phyloP scores from a whole-genome alignment of 2,113 vertebrate genomes.

The Hippotragus niger region DNA sequence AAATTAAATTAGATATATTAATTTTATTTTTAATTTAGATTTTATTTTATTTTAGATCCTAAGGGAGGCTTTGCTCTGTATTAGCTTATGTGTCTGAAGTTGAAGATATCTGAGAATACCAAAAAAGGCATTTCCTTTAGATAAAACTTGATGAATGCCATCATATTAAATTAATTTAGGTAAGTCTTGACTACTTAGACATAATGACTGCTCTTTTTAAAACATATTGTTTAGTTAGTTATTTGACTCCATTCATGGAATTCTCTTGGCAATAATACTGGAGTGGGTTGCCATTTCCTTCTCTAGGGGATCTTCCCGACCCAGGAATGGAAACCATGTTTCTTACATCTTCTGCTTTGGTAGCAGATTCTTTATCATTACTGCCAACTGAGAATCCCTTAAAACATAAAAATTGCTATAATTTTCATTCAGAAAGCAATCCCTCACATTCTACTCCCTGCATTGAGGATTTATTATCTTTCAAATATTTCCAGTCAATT shows the following conservation, averaged over 20 bases:
- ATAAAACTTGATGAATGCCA: not conserved
- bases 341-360: not conserved
- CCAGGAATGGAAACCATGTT: not conserved
- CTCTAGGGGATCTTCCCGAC: not conserved
- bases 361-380: not conserved
- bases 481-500: not conserved
- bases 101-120: not conserved
- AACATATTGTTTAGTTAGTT: not conserved
- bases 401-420: not conserved
- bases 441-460: rapidly evolving
- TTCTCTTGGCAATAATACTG: not conserved
- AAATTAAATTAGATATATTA: not conserved
- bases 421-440: not conserved
- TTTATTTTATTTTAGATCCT: not conserved
- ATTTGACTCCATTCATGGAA: not conserved
- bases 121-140: not conserved
- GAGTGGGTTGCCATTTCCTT: not conserved
- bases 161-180: not conserved
- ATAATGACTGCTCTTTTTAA: not conserved
- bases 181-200: not conserved
- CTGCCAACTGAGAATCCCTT: not conserved
- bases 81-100: not conserved
- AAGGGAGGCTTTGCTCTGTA: not conserved
- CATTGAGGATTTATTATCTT: not conserved
- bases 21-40: not conserved